Evolutionary conservation across 2,888 invertebrate genomes (phyloP), one percentile per base, ranked within the genome.

Genomic region (Drosophila pseudotalamancana): DNA sequence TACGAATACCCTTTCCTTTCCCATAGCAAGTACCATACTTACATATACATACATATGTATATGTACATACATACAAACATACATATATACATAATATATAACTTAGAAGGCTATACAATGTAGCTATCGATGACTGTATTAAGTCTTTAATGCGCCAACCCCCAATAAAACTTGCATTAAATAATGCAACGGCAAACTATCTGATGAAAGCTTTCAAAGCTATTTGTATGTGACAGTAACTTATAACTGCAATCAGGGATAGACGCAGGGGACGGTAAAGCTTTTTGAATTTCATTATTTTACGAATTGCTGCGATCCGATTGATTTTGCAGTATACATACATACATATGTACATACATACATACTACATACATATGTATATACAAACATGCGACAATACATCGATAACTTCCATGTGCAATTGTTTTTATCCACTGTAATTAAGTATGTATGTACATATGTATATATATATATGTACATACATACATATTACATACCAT

Each of bases 151-250:
- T n/a, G 18, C 2, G 0, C 14, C 45, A 46, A 48, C 51, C 12
- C 31, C 32, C 12, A 27, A 12, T 27, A 18, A 5, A 4, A 19
- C n/a, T 53, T 45, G 49, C 39, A 43, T 29, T 48, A 54, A 54
- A 39, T 53, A 72, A 31, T 68, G 73, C 42, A 76, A 61, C 68
- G 14, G 32, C 43, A 51, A 72, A 37, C 64, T 45, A 48, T 57
- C 48, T 31, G 32, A 11, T 6, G 19, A 18, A 35, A 67, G 68
- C 54, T 51, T 69, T 69, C 3, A 55, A 46, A 42, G 63, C 53
- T 61, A 27, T 21, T n/a, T n/a, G n/a, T n/a, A n/a, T n/a, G n/a
- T n/a, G n/a, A n/a, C n/a, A n/a, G 31, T 59, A 56, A 70, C 39
- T 55, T 65, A 74, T 54, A 59, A 40, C 34, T 35, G 64, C 40